A percentile compares a stretch with the other conserved stretches of the same genome.
Conservation (phyloP, 2,797 vertebrate species). For the Phrynocephalus guinanensis region DNA sequence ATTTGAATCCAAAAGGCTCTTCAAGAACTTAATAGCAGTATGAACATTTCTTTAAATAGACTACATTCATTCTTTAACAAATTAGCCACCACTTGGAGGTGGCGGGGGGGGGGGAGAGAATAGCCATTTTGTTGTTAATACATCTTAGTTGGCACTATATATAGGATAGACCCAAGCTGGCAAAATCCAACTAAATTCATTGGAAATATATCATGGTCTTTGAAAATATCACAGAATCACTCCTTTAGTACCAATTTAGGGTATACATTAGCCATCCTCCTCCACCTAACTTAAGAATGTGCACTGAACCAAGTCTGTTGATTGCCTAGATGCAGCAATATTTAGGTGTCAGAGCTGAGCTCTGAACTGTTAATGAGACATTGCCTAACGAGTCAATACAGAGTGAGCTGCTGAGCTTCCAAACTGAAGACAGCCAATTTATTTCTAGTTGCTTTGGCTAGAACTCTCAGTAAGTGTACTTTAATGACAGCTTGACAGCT, state of each 20-base stretch:
- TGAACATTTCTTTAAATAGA: not conserved
- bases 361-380: slow-evolving; percentile 28
- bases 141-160: not conserved
- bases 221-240: not conserved
- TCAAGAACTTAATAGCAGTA: not conserved
- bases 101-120: not conserved
- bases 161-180: not conserved
- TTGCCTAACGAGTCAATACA: slow-evolving; percentile 27
- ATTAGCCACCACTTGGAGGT: not conserved
- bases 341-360: slow-evolving; percentile 24
- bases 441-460: slow-evolving; percentile 53
- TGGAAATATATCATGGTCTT: not conserved
- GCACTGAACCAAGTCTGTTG: slow-evolving; percentile 28
- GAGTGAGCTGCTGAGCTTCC: slow-evolving; percentile 37
- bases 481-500: slow-evolving; percentile 60
- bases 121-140: not conserved
- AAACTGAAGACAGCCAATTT: slow-evolving; percentile 62
- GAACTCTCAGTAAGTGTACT: slow-evolving; percentile 46
- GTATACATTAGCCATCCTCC: not conserved
- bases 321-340: not conserved
- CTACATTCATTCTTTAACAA: not conserved
- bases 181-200: not conserved
- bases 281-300: slow-evolving; percentile 2
- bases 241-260: slow-evolving; percentile 21
- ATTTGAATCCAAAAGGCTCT: not conserved